Conservation (phyloP, 2,888 invertebrate genomes). For the Chromoteleia sp. region DNA sequence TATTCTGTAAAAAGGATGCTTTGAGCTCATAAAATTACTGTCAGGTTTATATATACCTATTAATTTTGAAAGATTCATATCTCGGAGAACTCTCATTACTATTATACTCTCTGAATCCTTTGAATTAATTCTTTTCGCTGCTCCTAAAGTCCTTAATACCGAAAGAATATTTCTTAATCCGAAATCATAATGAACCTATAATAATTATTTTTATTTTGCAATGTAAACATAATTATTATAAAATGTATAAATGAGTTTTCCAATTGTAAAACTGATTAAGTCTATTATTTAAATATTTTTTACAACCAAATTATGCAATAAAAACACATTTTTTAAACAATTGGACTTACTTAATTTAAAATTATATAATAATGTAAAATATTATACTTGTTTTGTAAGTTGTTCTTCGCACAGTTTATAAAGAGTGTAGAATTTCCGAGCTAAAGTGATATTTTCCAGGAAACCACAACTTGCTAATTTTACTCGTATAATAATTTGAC, state of each 20-base stretch:
- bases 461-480: constrained; percentile 98
- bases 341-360: no score
- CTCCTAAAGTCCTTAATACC: constrained; percentile 95
- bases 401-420: constrained; percentile 99
- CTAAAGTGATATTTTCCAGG: constrained; percentile 96
- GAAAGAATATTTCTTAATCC: constrained; percentile 98
- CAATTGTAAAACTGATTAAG: no score
- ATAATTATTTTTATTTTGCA: background rate
- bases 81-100: constrained; percentile 98
- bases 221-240: background rate
- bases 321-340: no score
- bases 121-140: constrained; percentile 95
- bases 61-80: constrained; percentile 98
- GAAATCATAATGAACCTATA: constrained; percentile 97
- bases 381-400: constrained; percentile 94
- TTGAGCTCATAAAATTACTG: no score
- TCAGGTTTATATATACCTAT: constrained; percentile 86
- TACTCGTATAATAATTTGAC: constrained; percentile 98
- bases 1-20: no score
- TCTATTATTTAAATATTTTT: no score
- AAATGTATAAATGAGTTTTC: no score
- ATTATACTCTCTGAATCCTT: constrained; percentile 98
- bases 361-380: no score
- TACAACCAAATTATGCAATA: no score
- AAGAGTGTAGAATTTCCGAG: constrained; percentile 97